Base-by-base conservation (phyloP, 2,113 vertebrate genomes). In the Hyperopisus bebe region DNA sequence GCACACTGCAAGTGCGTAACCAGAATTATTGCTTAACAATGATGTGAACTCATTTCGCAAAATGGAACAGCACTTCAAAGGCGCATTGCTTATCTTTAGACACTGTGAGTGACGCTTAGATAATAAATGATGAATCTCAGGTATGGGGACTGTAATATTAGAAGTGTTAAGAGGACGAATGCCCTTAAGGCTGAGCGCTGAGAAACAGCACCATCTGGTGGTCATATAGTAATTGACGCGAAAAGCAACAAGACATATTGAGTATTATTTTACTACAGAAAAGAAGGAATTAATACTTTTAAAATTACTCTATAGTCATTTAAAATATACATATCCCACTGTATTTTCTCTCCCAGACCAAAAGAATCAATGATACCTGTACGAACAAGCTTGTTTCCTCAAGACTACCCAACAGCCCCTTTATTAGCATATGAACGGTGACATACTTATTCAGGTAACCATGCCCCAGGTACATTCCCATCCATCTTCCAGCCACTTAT, bases 141-240 rank as follows among this genome's bases (percentile, higher is more conserved):
- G 35, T 19, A 80, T 42, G 74, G 74, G 31, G 35, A 80, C 5
- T 19, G 74, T 15, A 42, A 80, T 15, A 80, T 39, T 15, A 35
- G 1, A 15, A 13, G 13, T 39, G 27, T 17, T 80, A 80, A 80
- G 6, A 17, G 35, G 5, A 80, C 35, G 15, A 19, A 19, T 0
- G 74, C 35, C 15, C 1, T 42, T 7, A 80, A 80, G 15, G 74
- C 31, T 39, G 31, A 80, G 74, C 15, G 17, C 77, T 90, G 92
- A 92, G 15, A 19, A 51, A 93, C 90, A 94, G 94, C 95, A 87
- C 94, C 95, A 95, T 93, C 95, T 94, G 90, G 94, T 95, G 95
- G 93, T 90, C n/a, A 47, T n/a, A 84, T n/a, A 87, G 48, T 84
- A 46, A n/a, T 24, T 47, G 17, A 84, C 19, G 3, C 3, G 6